Evolutionary conservation across 2,113 vertebrate genomes (phyloP), one percentile per base, ranked within the genome.

Genomic region (Caretta caretta): DNA sequence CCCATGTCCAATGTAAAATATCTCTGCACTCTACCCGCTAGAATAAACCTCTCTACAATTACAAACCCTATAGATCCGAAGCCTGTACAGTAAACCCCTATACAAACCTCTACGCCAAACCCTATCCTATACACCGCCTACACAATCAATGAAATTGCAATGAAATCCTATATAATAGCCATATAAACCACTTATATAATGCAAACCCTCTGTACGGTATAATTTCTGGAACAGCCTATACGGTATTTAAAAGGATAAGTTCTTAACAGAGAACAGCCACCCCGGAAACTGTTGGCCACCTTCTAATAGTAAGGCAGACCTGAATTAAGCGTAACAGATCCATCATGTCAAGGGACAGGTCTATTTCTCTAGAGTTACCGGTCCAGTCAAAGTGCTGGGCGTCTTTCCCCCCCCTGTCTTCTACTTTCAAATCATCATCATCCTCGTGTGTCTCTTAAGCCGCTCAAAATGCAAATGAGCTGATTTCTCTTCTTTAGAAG

Each of bases 401-500:
- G 2, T 8, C 42, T 75, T 49, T 69, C 31, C 9, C 78, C 69
- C 91, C 87, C 82, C 22, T 90, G 82, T 20, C 6, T 57, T 3
- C 11, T 8, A 7, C 46, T 17, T 62, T 14, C 7, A 8, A 8
- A 1, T 80, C 11, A 62, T 20, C 48, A 92, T 92, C 93, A 88
- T 80, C 96, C 57, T 96, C 38, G 8, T 31, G 87, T 11, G 49
- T 53, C 93, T 90, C 81, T 84, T 7, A 78, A 49, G 27, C 12
- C 14, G 94, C 96, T 93, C 54, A 51, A 49, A 54, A 90, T 27
- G 97, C 93, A 84, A 90, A 95, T 69, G 69, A 96, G 62, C 90
- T 25, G 62, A 1, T 91, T 91, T 86, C 62, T 94, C 72, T 95
- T 80, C 83, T 86, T 84, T 42, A 8, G 83, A 86, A 95, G 62